These are phyloP conservation scores for Cephus sareptanus DNA, from an alignment of 2,888 invertebrate species.

Conservation along the genomic window DNA sequence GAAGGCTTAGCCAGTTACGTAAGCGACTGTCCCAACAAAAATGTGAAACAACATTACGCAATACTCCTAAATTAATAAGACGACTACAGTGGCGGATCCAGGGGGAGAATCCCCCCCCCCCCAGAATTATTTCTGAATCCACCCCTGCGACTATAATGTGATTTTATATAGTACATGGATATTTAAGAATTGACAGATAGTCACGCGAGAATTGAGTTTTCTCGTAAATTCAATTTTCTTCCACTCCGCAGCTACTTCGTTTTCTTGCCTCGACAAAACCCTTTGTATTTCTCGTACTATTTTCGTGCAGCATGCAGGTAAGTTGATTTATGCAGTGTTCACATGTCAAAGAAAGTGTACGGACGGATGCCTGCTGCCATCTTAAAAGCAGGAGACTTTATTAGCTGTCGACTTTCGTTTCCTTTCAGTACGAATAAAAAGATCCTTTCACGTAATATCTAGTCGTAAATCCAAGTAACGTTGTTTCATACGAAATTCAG, in stretches of 20 bases:
- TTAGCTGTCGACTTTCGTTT: background rate
- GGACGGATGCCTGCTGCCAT: background rate
- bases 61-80: background rate
- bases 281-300: background rate
- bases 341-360: background rate
- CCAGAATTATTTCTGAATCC: too few relatives aligned
- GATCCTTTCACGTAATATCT: background rate
- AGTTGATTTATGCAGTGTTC: background rate
- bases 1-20: background rate
- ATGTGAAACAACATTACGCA: background rate
- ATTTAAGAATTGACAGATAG: background rate
- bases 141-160: background rate
- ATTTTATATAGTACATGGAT: background rate
- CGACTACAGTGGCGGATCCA: background rate
- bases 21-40: background rate
- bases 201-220: background rate
- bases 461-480: background rate
- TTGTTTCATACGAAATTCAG: background rate
- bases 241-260: background rate
- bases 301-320: background rate
- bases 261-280: background rate
- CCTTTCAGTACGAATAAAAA: slow-evolving; percentile 10
- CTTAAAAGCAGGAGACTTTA: background rate
- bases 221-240: background rate
- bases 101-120: too few relatives aligned